A percentile compares a stretch with the other conserved stretches of the same genome.
Conservation (phyloP, 2,888 invertebrate species). For the Pilophorus perplexus region DNA sequence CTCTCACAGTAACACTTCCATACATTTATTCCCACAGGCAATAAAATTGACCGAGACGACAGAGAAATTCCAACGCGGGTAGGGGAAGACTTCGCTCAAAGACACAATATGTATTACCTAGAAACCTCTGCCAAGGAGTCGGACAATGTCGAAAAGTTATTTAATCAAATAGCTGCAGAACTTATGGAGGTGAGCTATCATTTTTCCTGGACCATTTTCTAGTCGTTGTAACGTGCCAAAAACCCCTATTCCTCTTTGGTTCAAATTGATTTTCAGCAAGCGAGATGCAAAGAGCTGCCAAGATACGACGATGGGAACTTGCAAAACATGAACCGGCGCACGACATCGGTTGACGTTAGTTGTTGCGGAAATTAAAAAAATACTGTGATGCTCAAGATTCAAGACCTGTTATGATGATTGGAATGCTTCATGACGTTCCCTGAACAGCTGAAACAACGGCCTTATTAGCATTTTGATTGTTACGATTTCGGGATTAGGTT, state of each 20-base stretch:
- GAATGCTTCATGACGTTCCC: conserved; percentile 9
- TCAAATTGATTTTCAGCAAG: conserved; percentile 63
- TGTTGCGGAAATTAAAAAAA: conserved; percentile 54
- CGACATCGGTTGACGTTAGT: conserved; percentile 66
- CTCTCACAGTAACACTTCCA: no score
- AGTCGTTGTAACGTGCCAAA: background rate
- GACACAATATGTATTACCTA: conserved; percentile 95
- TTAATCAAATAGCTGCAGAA: conserved; percentile 94
- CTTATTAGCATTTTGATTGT: no score
- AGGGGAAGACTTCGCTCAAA: conserved; percentile 92
- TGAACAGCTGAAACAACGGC: conserved; percentile 24
- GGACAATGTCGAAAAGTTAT: conserved; percentile 93
- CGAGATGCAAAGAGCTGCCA: conserved; percentile 77
- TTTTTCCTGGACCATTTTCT: background rate
- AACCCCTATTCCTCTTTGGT: background rate
- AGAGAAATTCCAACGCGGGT: conserved; percentile 92
- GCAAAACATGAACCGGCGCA: conserved; percentile 69
- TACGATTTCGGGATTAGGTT: no score
- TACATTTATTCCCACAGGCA: conserved; percentile 60
- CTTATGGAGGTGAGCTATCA: conserved; percentile 69
- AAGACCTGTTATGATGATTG: background rate
- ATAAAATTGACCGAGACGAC: conserved; percentile 95
- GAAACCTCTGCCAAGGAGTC: conserved; percentile 98
- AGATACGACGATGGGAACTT: conserved; percentile 67
- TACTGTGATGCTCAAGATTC: conserved; percentile 26